Percentiles rank a stretch among this genome's conserved stretches.
Conservation (phyloP, 2,797 vertebrate species). For the Phoxinus dragarum region DNA sequence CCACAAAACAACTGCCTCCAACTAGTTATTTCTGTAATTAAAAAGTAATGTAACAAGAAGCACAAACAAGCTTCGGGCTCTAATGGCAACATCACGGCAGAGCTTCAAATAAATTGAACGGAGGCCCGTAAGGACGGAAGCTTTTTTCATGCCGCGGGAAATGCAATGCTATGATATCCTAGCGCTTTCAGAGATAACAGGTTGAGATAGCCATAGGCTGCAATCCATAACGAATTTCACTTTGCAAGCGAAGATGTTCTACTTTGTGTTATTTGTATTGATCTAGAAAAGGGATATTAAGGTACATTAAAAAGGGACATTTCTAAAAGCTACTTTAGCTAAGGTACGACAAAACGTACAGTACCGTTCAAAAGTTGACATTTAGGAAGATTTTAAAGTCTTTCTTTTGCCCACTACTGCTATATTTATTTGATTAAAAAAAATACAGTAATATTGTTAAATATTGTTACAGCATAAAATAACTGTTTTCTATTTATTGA, state of each 20-base stretch:
- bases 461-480: background rate
- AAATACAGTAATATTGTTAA: background rate
- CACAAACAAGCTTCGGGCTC: slow-evolving; percentile 78
- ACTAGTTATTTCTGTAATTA: slow-evolving; percentile 89
- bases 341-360: background rate
- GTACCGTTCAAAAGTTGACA: background rate
- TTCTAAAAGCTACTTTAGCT: background rate
- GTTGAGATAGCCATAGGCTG: slow-evolving; percentile 35
- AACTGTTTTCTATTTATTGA: background rate
- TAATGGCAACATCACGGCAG: slow-evolving; percentile 56
- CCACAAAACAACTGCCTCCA: slow-evolving; percentile 84
- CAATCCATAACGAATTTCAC: slow-evolving; percentile 45
- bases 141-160: slow-evolving; percentile 28
- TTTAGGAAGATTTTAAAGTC: background rate
- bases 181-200: slow-evolving; percentile 46
- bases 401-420: background rate
- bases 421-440: background rate
- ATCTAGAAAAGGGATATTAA: slow-evolving; percentile 32
- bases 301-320: background rate
- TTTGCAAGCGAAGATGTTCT: slow-evolving; percentile 14
- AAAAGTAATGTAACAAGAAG: slow-evolving; percentile 85
- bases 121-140: slow-evolving; percentile 29
- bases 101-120: slow-evolving; percentile 57
- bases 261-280: slow-evolving; percentile 13
- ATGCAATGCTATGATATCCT: slow-evolving; percentile 36